Evolutionary conservation across 2,113 vertebrate species (phyloP), one percentile per base, ranked within the genome.

Genomic region (Platysternon megacephalum): DNA sequence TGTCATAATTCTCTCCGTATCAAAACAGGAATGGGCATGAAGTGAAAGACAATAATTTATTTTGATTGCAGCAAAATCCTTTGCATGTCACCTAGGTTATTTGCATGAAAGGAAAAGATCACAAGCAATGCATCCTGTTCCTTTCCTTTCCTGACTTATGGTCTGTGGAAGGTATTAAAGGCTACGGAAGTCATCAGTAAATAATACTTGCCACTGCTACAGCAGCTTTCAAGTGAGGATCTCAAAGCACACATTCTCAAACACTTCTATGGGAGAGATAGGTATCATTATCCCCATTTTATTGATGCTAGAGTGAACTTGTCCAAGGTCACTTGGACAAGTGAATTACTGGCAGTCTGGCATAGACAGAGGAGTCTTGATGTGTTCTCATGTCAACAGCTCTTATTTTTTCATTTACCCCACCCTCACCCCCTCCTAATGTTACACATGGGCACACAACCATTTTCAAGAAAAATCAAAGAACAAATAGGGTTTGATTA

Each of bases 51-150:
- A 44, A 48, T 26, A 44, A 48, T 26, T 51, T 19, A 78, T 82
- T 91, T 86, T 93, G 90, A 91, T 87, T 87, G 51, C 84, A 90
- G 84, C 90, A 95, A 85, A 65, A 39, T 39, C 82, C 85, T 97
- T 97, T 98, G 95, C 96, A 94, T 97, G 92, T 94, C 3, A 26
- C 86, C 93, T 96, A 85, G 90, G 93, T 91, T 97, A 42, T 96
- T 94, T 96, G 94, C 95, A 95, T 85, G 42, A 92, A 91, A 93
- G 89, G 48, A 82, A 91, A 93, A 76, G 28, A 91, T 81, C 35
- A 3, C 58, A 94, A 12, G 76, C 11, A 0, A 4, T 3, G 81
- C 19, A 72, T 92, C 82, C 46, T 56, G 61, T 0, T 0, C 74
- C 52, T 92, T 93, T 84, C 51, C 88, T 17, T 17, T 4, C 58